Base-by-base conservation (phyloP, 1,140 invertebrate species). In the Ceratosolen fusciceps region DNA sequence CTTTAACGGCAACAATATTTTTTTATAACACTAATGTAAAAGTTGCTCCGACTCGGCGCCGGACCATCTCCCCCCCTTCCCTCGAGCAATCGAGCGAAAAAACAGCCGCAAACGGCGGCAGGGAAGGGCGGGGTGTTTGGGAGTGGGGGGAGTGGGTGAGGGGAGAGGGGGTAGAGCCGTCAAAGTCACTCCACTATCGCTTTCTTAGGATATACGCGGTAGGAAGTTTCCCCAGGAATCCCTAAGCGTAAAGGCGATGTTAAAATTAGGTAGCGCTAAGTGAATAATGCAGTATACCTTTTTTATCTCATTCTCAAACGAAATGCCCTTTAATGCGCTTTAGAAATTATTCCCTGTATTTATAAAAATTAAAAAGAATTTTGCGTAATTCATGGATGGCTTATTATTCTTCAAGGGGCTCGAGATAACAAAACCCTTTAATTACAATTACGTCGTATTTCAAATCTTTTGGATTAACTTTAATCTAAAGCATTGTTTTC, bases 21-120 rank as follows among this genome's bases (percentile, higher is more conserved):
- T 79, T 74, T 43, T 43, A 43, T 43, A 58, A 47, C 77, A 39
- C 49, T 79, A 73, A 67, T 73, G 56, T 79, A 79, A 74, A 74
- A 74, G 77, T 79, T 79, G 14, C 26, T 47, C 62, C 19, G 12
- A 29, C 37, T 47, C 26, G n/a, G n/a, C n/a, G 0, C 43, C 58
- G 67, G 21, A 34, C 34, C 9, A 37, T 70, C 72, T n/a, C 12
- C 34, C 2, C 29, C 12, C 34, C 2, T 47, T 29, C 12, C 21
- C 58, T 0, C 19, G 58, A 34, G 58, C 58, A 60, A 49, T 31
- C 65, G 29, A 31, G 75, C 31, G 76, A 78, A 60, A n/a, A 79
- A 79, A 56, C 76, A 72, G 68, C 70, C 56, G 77, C 47, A 79
- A 79, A 79, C 67, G 70, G 77, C 31, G 34, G 43, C n/a, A n/a